A percentile compares a stretch with the other conserved stretches of the same genome.
These are phyloP conservation scores for Drosophila eugracilis DNA, from an alignment of 1,140 invertebrate genomes.

Conservation along the genomic window DNA sequence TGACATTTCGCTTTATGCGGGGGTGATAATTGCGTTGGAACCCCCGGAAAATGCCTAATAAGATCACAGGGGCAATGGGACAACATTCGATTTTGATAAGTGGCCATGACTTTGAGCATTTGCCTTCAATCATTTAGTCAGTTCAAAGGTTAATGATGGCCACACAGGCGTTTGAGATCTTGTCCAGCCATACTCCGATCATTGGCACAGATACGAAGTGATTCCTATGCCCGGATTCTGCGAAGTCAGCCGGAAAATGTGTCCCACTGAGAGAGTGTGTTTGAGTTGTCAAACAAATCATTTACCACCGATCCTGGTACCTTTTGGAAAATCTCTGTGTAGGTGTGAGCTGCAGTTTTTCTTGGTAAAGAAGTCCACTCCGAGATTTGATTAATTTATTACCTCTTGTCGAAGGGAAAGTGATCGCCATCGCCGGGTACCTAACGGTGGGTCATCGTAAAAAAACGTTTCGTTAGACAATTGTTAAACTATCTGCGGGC, in stretches of 20 bases:
- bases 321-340: slow-evolving; percentile 13
- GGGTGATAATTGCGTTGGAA: slow-evolving; percentile 65
- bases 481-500: slow-evolving; percentile 42
- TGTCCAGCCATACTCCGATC: slow-evolving; percentile 58
- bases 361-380: slow-evolving; percentile 49
- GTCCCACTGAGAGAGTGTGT: slow-evolving; percentile 49
- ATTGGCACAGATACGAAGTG: slow-evolving; percentile 36
- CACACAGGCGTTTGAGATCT: slow-evolving; percentile 62
- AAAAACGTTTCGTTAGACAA: slow-evolving; percentile 31
- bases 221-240: slow-evolving; percentile 41
- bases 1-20: slow-evolving; percentile 70
- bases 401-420: slow-evolving; percentile 29
- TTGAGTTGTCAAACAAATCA: slow-evolving; percentile 77
- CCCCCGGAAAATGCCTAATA: slow-evolving; percentile 55
- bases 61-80: slow-evolving; percentile 55
- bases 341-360: slow-evolving; percentile 74
- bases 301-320: slow-evolving; percentile 60
- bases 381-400: slow-evolving; percentile 51
- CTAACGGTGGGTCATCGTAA: slow-evolving; percentile 37
- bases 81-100: slow-evolving; percentile 73
- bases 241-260: slow-evolving; percentile 44
- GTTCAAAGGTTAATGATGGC: slow-evolving; percentile 47
- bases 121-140: slow-evolving; percentile 11
- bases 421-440: slow-evolving; percentile 27
- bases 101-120: slow-evolving; percentile 68